Conservation (phyloP, 2,797 vertebrate species). For the Myiotriccus ornatus region DNA sequence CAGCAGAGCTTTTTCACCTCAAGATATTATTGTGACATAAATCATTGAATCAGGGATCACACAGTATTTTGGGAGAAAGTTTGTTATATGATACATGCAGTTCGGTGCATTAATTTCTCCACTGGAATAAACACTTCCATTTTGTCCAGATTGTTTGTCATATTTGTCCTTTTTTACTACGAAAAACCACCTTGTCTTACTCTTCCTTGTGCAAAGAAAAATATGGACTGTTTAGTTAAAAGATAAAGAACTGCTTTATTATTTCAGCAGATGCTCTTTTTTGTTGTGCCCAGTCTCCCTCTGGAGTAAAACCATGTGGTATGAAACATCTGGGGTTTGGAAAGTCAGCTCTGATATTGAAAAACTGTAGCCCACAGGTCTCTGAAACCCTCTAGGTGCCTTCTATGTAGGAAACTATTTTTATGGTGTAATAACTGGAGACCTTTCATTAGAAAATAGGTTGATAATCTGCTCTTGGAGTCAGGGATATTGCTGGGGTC, state of each 20-base stretch:
- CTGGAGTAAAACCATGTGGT: neutral
- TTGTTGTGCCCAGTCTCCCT: neutral
- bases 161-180: neutral
- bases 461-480: neutral
- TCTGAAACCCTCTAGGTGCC: neutral
- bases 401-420: neutral
- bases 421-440: neutral
- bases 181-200: neutral
- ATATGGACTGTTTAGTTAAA: neutral
- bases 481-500: neutral
- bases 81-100: neutral
- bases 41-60: neutral
- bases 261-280: neutral
- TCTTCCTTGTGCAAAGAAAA: neutral
- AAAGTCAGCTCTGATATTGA: neutral
- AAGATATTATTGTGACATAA: neutral
- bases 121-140: neutral
- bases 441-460: neutral
- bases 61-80: neutral
- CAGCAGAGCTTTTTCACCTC: slow-evolving; percentile 23
- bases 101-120: neutral
- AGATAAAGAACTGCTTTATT: neutral
- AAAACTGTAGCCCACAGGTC: neutral
- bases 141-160: neutral
- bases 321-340: neutral